Evolutionary conservation across 2,888 invertebrate genomes (phyloP), one percentile per base, ranked within the genome.

Genomic region (Drosophila koepferae): DNA sequence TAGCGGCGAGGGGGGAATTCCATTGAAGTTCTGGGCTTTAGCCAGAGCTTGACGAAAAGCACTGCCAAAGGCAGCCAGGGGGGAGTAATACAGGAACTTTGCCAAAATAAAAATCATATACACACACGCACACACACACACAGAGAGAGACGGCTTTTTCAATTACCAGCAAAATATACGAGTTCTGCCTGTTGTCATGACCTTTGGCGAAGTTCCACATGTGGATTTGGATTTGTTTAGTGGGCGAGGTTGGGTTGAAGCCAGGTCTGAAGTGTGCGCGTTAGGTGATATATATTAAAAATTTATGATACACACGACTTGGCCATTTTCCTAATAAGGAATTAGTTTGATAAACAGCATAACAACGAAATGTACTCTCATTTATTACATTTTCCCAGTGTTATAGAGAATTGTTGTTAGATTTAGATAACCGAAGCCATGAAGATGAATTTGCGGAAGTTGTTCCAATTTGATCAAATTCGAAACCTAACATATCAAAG

Each of bases 141-240:
- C 44, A 56, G 75, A 66, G 67, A 48, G 44, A 75, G 80, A 60
- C 82, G 71, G 82, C 73, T 88, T 90, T 90, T 84, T 84, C 83
- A 90, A 83, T 84, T 84, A 84, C 90, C 71, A 73, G 65, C 76
- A 63, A 85, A 83, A 83, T 88, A 88, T 88, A 85, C 69, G 71
- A 82, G 80, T 69, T 88, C 75, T 85, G 68, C 77, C 70, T 86
- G 86, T 70, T 82, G 80, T 69, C 86, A 80, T 86, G 90, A 86
- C 84, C 89, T 84, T 86, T 86, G 81, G 44, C 62, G 65, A 72
- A 90, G 77, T 76, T 76, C 76, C 78, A 41, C 77, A 87, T 69
- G 55, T 55, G 75, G 49, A 34, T 49, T 59, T 61, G 38, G 43
- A 44, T 61, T 18, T 34, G 49, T 61, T 20, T 18, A 16, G 72